Percentiles rank a stretch among this genome's conserved stretches.
phyloP scores from a whole-genome alignment of 1,140 invertebrate species.

The Popillia japonica region DNA sequence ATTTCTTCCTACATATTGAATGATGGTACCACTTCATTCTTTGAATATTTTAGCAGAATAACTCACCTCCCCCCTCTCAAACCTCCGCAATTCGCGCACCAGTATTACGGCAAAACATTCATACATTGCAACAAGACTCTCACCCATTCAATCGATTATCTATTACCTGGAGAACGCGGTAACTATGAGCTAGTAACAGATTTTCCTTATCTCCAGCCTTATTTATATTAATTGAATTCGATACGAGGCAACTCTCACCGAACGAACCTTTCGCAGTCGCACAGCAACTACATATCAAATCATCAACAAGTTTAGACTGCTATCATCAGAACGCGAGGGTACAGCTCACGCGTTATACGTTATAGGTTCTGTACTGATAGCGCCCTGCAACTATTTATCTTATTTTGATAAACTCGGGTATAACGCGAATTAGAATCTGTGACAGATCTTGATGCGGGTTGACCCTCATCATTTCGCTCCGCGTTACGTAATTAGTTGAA shows the following conservation, averaged over 20 bases:
- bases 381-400: not conserved
- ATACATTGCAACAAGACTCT: not conserved
- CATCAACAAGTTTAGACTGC: not conserved
- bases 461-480: slow-evolving; percentile 21
- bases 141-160: not conserved
- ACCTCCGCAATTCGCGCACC: no score
- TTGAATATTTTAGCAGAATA: no score
- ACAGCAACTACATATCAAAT: not conserved
- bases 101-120: not conserved
- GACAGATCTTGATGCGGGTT: slow-evolving; percentile 18
- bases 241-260: not conserved
- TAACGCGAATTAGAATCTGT: slow-evolving; percentile 18
- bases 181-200: no score
- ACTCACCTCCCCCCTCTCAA: no score
- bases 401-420: slow-evolving; percentile 22
- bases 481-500: slow-evolving; percentile 23
- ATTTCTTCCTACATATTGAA: no score
- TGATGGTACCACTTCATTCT: no score
- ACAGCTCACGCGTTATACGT: no score
- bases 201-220: no score
- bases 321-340: not conserved
- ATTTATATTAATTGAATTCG: slow-evolving; percentile 15
- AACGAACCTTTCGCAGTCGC: not conserved
- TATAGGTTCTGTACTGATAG: not conserved
- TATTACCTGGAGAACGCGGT: not conserved